phyloP scores from a whole-genome alignment of 2,113 vertebrate genomes.

The Pheucticus melanocephalus region DNA sequence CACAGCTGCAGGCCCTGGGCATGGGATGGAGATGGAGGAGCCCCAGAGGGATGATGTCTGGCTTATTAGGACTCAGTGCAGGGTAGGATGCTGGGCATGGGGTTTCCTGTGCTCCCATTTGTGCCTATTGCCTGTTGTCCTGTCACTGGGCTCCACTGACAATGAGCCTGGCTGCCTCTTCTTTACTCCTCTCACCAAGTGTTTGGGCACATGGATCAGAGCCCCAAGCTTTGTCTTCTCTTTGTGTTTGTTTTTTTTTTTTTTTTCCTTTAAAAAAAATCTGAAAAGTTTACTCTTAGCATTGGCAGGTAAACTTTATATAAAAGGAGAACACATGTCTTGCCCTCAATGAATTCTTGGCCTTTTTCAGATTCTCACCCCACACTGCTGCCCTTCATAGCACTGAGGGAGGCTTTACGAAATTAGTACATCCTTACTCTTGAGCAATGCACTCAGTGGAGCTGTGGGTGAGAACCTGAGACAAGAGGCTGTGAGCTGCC shows the following conservation, averaged over 20 bases:
- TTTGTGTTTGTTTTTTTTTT: background rate
- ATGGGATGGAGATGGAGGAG: too few species aligned
- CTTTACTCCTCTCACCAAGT: background rate
- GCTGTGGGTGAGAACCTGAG: fast-evolving
- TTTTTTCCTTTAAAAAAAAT: background rate
- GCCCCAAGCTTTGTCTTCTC: background rate
- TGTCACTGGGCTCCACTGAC: background rate
- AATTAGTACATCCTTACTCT: background rate
- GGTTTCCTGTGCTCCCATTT: background rate
- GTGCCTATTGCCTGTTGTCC: background rate
- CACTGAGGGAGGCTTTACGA: background rate
- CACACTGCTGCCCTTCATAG: background rate
- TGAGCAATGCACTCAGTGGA: background rate
- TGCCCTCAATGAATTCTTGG: background rate
- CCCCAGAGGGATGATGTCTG: background rate
- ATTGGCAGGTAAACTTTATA: background rate
- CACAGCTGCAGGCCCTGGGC: background rate
- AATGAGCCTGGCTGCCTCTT: background rate
- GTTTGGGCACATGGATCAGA: background rate
- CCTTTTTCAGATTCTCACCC: background rate
- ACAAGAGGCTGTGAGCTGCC: background rate
- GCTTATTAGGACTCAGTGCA: background rate
- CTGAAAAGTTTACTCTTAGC: background rate
- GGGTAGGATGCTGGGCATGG: background rate
- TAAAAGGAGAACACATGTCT: background rate